Conservation (phyloP, 2,113 vertebrate species). For the Sminthopsis crassicaudata region DNA sequence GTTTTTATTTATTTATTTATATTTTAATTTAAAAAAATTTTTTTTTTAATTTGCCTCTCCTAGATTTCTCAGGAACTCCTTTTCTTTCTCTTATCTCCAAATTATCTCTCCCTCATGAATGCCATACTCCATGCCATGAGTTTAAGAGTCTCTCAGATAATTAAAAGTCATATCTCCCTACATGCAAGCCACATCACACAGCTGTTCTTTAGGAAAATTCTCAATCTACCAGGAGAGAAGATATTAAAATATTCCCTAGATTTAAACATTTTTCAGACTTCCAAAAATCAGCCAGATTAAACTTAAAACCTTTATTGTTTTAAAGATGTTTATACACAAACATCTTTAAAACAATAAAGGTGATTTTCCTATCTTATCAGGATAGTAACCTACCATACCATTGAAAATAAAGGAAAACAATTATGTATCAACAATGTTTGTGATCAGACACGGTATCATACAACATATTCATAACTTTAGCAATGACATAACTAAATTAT, state of each 20-base stretch:
- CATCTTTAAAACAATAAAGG: not conserved
- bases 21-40: too few relatives aligned
- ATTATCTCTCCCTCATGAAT: not conserved
- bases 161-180: not conserved
- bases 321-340: too few relatives aligned
- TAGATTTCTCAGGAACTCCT: not conserved
- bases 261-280: not conserved
- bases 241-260: not conserved
- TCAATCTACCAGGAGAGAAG: not conserved
- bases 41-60: not conserved
- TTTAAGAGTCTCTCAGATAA: not conserved
- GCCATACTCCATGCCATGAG: not conserved
- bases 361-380: not conserved
- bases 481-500: not conserved
- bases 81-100: not conserved
- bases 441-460: not conserved
- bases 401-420: not conserved
- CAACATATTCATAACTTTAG: not conserved
- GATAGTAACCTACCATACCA: not conserved
- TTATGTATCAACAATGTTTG: not conserved
- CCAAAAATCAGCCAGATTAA: not conserved
- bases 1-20: too few relatives aligned
- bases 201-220: not conserved
- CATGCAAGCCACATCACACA: not conserved
- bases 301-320: too few relatives aligned